These are phyloP conservation scores for Trichomalopsis sarcophagae DNA, from an alignment of 1,140 invertebrate genomes.

Conservation along the genomic window DNA sequence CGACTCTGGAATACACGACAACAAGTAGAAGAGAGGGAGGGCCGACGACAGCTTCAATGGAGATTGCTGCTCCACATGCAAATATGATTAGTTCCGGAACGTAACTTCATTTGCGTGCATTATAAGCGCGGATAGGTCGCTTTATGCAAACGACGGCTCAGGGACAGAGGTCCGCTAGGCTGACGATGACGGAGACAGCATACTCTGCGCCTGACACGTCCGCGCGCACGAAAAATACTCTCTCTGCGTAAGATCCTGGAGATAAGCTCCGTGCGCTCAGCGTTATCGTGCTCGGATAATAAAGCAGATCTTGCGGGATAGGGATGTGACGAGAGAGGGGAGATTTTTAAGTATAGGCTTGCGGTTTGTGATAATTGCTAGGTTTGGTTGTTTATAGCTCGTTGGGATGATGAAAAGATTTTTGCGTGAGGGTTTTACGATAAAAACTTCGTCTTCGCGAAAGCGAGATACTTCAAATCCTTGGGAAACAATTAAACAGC, in stretches of 20 bases:
- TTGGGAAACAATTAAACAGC: background rate
- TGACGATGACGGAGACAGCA: background rate
- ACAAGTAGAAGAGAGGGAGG: conserved; percentile 23
- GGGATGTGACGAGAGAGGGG: background rate
- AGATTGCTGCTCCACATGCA: conserved; percentile 70
- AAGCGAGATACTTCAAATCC: background rate
- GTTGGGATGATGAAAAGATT: too few species aligned
- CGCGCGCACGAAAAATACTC: background rate
- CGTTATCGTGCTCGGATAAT: background rate
- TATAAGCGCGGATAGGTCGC: conserved; percentile 68
- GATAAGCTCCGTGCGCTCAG: background rate
- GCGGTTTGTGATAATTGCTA: background rate
- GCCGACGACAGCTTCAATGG: conserved; percentile 60
- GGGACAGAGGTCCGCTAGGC: background rate
- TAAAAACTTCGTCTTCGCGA: too few species aligned
- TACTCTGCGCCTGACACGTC: background rate
- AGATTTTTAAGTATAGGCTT: background rate
- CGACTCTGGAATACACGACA: conserved; percentile 16
- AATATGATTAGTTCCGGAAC: conserved; percentile 72
- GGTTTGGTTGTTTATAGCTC: background rate
- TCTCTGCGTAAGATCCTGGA: background rate
- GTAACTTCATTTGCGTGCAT: conserved; percentile 73
- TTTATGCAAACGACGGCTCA: conserved; percentile 65
- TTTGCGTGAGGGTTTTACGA: too few species aligned
- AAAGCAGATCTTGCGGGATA: background rate